Evolutionary conservation across 1,140 invertebrate species (phyloP).

Genomic region (Belonocnema kinseyi): DNA sequence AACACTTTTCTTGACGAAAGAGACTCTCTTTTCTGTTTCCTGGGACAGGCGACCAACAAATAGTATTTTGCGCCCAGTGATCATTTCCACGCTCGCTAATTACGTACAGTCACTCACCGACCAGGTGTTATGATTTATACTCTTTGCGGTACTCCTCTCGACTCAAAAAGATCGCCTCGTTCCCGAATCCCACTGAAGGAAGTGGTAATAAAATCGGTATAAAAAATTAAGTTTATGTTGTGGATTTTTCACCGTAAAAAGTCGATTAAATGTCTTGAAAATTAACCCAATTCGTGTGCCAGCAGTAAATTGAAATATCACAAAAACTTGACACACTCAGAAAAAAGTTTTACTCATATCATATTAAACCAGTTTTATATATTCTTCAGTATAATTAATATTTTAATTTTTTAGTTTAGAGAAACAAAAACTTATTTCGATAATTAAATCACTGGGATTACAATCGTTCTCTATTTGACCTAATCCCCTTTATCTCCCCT

Average conservation of each 20-base stretch:
- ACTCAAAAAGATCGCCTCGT: constrained; percentile 35
- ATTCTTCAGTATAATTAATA: too few species aligned
- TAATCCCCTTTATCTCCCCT: too few species aligned
- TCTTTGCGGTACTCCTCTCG: constrained; percentile 43
- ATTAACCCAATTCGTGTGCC: too few species aligned
- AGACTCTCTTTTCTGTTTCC: neutral
- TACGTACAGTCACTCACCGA: constrained; percentile 44
- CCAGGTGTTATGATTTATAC: constrained; percentile 49
- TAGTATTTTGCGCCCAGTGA: constrained; percentile 17
- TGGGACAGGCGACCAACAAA: constrained; percentile 3
- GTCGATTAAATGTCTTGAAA: too few species aligned
- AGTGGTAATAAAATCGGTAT: neutral
- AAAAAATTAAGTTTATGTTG: constrained; percentile 4
- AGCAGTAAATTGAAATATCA: too few species aligned
- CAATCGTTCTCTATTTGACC: too few species aligned
- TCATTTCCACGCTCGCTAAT: constrained; percentile 43
- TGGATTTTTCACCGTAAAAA: neutral
- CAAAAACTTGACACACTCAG: too few species aligned
- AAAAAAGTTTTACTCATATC: too few species aligned
- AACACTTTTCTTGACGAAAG: constrained; percentile 22
- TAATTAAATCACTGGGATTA: too few species aligned
- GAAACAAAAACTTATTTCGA: too few species aligned
- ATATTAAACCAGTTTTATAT: too few species aligned
- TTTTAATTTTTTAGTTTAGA: too few species aligned
- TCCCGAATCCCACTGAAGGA: constrained; percentile 38